Percentiles rank a stretch among this genome's conserved stretches.
These are phyloP conservation scores for Nesidiocoris tenuis DNA, from an alignment of 2,888 invertebrate species.

Conservation along the genomic window DNA sequence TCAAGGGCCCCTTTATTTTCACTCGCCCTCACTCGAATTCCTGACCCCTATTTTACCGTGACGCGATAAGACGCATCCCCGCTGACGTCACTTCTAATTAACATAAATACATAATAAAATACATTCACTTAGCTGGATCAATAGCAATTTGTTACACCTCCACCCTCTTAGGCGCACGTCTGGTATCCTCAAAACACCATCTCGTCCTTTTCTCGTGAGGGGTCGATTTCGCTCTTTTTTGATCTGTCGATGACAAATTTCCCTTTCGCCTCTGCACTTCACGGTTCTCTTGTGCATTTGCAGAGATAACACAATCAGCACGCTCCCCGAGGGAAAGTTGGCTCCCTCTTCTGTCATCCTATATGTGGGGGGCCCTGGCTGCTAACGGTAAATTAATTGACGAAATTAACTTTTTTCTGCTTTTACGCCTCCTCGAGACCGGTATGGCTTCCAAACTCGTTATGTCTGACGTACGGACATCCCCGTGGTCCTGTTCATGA, in stretches of 20 bases:
- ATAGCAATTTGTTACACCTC: slow-evolving; percentile 18
- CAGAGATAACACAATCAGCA: slow-evolving; percentile 32
- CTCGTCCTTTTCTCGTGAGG: not conserved
- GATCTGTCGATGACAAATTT: slow-evolving; percentile 38
- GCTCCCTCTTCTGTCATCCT: slow-evolving; percentile 18
- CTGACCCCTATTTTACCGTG: slow-evolving; percentile 45
- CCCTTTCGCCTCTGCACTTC: not conserved
- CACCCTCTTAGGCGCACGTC: not conserved
- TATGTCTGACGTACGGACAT: not conserved
- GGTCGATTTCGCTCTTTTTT: slow-evolving; percentile 26
- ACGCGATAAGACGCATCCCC: slow-evolving; percentile 40
- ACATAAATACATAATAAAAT: slow-evolving; percentile 51
- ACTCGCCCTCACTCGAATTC: not conserved
- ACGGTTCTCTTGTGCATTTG: slow-evolving; percentile 6
- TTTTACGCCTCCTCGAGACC: not conserved
- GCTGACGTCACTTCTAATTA: slow-evolving; percentile 49
- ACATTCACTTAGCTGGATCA: slow-evolving; percentile 45
- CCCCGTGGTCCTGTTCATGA: too few species aligned
- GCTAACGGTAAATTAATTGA: slow-evolving; percentile 27
- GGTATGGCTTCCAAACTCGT: not conserved
- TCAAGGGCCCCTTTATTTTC: slow-evolving; percentile 20
- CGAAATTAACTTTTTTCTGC: slow-evolving; percentile 12
- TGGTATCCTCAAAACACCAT: not conserved
- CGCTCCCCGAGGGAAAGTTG: not conserved
- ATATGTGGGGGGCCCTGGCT: not conserved